Conservation (phyloP, 2,113 vertebrate species). For the Galemys pyrenaicus region DNA sequence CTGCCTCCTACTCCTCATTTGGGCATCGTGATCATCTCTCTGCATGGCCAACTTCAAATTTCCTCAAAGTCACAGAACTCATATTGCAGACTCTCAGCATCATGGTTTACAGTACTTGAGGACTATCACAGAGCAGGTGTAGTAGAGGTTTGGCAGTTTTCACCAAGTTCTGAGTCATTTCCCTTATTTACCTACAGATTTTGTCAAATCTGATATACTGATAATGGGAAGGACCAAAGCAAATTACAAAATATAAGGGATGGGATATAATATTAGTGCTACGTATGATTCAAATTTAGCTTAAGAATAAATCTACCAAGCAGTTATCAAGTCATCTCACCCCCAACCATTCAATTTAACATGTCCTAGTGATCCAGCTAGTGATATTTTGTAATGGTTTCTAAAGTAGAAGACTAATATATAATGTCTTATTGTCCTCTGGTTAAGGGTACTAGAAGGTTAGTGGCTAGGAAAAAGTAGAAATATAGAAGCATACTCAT, state of each 20-base stretch:
- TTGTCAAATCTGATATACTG: no score
- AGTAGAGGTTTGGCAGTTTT: neutral
- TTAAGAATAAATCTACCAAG: neutral
- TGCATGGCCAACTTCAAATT: neutral
- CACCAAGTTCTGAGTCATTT: neutral
- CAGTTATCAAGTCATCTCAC: neutral
- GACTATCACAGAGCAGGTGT: neutral
- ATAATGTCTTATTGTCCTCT: neutral
- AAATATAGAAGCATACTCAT: neutral
- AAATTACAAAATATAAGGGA: neutral
- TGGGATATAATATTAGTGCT: neutral
- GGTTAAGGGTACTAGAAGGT: neutral
- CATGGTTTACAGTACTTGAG: neutral
- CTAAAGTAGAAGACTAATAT: neutral
- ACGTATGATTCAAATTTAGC: neutral
- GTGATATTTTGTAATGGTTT: neutral
- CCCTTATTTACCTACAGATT: neutral
- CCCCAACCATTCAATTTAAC: neutral
- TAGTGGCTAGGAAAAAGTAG: neutral
- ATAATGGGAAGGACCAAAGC: neutral
- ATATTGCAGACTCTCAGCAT: neutral
- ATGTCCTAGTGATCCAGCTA: neutral
- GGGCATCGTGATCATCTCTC: neutral
- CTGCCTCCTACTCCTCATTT: neutral
- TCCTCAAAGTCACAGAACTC: neutral